These are phyloP conservation scores for Rhamnusium bicolor DNA, from an alignment of 2,888 invertebrate species.

Conservation along the genomic window DNA sequence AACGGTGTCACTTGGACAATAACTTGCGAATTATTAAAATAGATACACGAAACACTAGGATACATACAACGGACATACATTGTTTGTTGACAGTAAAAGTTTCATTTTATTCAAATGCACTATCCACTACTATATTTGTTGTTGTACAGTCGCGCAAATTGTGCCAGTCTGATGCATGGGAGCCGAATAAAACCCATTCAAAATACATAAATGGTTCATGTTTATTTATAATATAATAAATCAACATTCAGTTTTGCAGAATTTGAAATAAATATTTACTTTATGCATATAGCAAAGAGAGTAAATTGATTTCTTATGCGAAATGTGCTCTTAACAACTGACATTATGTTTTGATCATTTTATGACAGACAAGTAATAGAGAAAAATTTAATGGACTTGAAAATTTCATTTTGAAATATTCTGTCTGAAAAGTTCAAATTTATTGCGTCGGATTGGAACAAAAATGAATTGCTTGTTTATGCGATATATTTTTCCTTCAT, in stretches of 20 bases:
- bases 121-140: not conserved
- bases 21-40: too few species aligned
- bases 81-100: not conserved
- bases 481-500: not conserved
- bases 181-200: not conserved
- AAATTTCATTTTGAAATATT: slow-evolving; percentile 1
- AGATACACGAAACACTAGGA: too few species aligned
- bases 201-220: not conserved
- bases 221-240: not conserved
- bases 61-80: too few species aligned
- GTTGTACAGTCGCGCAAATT: not conserved
- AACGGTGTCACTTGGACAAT: too few species aligned
- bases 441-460: not conserved
- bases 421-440: not conserved
- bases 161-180: not conserved
- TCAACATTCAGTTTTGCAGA: slow-evolving; percentile 1
- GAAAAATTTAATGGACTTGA: not conserved
- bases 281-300: slow-evolving; percentile 5
- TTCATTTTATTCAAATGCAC: not conserved
- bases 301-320: slow-evolving; percentile 11
- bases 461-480: not conserved
- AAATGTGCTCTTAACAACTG: slow-evolving; percentile 20
- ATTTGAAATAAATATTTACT: slow-evolving; percentile 26
- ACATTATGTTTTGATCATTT: slow-evolving; percentile 13
- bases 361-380: not conserved